These are phyloP conservation scores for Apotomis turbidana DNA, from an alignment of 2,888 invertebrate genomes.

Conservation along the genomic window DNA sequence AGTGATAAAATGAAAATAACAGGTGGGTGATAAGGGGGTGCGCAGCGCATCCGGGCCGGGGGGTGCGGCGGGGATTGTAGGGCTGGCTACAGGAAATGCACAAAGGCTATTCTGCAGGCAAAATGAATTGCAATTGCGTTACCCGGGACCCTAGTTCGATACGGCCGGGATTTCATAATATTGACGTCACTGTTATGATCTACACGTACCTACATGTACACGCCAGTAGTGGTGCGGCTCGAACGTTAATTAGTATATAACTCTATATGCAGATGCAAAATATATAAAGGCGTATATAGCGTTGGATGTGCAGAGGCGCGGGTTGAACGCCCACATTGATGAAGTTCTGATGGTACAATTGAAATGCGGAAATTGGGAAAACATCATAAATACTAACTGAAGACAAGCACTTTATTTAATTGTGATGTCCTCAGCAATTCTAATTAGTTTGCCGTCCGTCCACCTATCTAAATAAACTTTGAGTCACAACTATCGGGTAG, in stretches of 20 bases:
- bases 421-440: too few species aligned
- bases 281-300: neutral
- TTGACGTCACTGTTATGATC: slow-evolving; percentile 27
- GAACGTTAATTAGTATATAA: neutral
- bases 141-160: slow-evolving; percentile 28
- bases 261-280: neutral
- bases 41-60: slow-evolving; percentile 28
- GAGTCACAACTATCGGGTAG: too few species aligned
- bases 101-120: slow-evolving; percentile 19
- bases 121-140: slow-evolving; percentile 25
- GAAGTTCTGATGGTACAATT: too few species aligned
- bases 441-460: too few species aligned
- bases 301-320: too few species aligned
- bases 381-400: too few species aligned
- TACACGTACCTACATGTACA: slow-evolving; percentile 1
- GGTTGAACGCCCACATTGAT: too few species aligned
- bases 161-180: slow-evolving; percentile 24
- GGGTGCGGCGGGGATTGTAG: neutral
- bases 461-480: too few species aligned
- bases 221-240: neutral
- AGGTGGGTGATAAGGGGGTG: slow-evolving; percentile 31
- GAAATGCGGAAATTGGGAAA: too few species aligned
- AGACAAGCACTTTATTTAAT: too few species aligned
- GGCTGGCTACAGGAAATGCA: slow-evolving; percentile 25
- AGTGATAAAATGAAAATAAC: slow-evolving; percentile 29